These are phyloP conservation scores for Corythornis leucogaster DNA, from an alignment of 2,797 vertebrate species.

Conservation along the genomic window DNA sequence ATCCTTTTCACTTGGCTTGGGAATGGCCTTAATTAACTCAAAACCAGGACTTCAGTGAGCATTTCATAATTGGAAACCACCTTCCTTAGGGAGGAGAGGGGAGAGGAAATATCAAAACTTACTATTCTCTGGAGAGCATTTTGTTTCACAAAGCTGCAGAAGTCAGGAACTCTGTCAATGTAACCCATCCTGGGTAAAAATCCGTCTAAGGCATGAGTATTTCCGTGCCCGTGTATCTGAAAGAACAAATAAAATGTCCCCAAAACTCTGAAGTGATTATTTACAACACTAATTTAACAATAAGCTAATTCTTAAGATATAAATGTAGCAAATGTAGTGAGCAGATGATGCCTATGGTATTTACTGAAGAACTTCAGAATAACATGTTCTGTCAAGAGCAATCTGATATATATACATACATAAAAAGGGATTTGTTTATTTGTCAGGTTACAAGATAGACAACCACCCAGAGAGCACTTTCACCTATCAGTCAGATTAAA, in stretches of 20 bases:
- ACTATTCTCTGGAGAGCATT: not conserved
- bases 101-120: not conserved
- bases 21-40: not conserved
- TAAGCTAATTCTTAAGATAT: slow-evolving; percentile 15
- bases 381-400: not conserved
- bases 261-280: not conserved
- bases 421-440: not conserved
- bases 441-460: slow-evolving; percentile 41
- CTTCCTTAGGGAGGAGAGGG: not conserved
- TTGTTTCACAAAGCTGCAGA: not conserved
- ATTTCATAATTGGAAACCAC: not conserved
- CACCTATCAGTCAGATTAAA: not conserved
- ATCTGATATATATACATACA: not conserved
- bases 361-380: slow-evolving; percentile 27
- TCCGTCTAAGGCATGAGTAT: not conserved
- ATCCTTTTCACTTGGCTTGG: not conserved
- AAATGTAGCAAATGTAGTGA: not conserved
- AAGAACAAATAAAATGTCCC: not conserved
- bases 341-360: not conserved
- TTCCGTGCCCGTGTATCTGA: not conserved
- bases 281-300: not conserved
- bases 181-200: slow-evolving; percentile 7
- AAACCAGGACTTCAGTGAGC: not conserved
- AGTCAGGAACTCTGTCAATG: not conserved
- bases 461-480: slow-evolving; percentile 15